Base-by-base conservation (phyloP, 2,888 invertebrate species). In the Myathropa florea region DNA sequence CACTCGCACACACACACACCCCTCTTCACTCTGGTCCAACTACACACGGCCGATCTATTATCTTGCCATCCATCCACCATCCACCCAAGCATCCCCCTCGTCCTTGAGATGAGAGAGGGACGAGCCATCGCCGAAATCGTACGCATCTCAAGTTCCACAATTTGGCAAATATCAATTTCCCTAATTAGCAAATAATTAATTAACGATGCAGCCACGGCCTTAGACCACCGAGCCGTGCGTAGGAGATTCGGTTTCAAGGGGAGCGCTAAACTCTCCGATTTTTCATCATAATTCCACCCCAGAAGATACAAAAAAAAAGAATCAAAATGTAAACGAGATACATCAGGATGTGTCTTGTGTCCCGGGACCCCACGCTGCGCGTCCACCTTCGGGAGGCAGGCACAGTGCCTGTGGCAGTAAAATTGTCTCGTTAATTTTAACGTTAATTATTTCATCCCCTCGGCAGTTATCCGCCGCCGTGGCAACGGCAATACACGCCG, bases 121-220 rank as follows among this genome's bases (percentile, higher is more conserved):
- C 46, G 18, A n/a, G 4, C 4, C 46, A 46, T 4, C 46, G 18
- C 18, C 46, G 18, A 46, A 46, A 46, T 18, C 46, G 18, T 46
- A 46, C 46, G 46, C 46, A 61, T 60, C 60, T 57, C 61, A 53
- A 57, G 71, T 82, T 36, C 28, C 53, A 26, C 21, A 64, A 65
- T 59, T 71, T 70, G 71, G 14, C 60, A 46, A 78, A 73, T 78
- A 78, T 78, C 68, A 81, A 77, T 78, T 81, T 60, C 61, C 71
- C 28, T 57, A 28, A 85, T 73, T 67, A 80, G 46, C 21, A 26
- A 73, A 73, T 80, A 80, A 80, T 80, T 80, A 80, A 80, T 80
- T 72, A 67, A 67, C 72, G 67, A n/a, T 55, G 26, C 30, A 46
- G 59, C 33, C 0, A 12, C 57, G 21, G 23, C 55, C 46, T 39